Evolutionary conservation across 1,140 invertebrate genomes (phyloP).

Genomic region (Cyclina sinensis): DNA sequence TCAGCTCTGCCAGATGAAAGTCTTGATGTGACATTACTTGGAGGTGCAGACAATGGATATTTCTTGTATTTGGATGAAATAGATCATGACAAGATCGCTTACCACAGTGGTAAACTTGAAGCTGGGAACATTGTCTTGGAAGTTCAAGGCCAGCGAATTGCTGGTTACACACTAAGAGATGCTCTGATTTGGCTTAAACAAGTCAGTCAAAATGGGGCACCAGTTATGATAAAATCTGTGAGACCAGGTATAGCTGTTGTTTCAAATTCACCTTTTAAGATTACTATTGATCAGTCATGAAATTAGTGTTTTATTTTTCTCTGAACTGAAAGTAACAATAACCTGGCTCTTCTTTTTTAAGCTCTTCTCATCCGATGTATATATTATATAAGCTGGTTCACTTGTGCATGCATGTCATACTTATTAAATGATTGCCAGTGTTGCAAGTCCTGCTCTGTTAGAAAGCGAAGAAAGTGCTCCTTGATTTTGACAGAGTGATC

Average conservation of each 20-base stretch:
- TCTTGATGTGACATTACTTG: conserved; percentile 85
- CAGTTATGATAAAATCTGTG: conserved; percentile 88
- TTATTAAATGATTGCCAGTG: too few species aligned
- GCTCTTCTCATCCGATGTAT: too few species aligned
- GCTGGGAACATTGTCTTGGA: conserved; percentile 89
- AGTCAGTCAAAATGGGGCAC: conserved; percentile 88
- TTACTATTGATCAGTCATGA: too few species aligned
- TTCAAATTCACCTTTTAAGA: too few species aligned
- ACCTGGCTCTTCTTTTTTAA: too few species aligned
- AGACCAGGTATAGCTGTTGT: conserved; percentile 88
- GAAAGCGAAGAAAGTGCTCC: too few species aligned
- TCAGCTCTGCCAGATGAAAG: conserved; percentile 83
- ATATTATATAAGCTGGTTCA: too few species aligned
- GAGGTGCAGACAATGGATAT: conserved; percentile 89
- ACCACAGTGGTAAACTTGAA: conserved; percentile 86
- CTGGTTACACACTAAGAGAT: conserved; percentile 90
- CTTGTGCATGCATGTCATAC: too few species aligned
- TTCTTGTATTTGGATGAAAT: conserved; percentile 88
- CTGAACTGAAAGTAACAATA: too few species aligned
- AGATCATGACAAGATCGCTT: conserved; percentile 86
- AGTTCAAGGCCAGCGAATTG: conserved; percentile 90
- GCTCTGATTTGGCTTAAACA: conserved; percentile 89
- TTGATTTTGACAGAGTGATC: too few species aligned
- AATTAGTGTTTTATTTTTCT: too few species aligned
- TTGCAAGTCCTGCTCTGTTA: too few species aligned